phyloP scores from a whole-genome alignment of 2,113 vertebrate species.

The Loxodonta africana region DNA sequence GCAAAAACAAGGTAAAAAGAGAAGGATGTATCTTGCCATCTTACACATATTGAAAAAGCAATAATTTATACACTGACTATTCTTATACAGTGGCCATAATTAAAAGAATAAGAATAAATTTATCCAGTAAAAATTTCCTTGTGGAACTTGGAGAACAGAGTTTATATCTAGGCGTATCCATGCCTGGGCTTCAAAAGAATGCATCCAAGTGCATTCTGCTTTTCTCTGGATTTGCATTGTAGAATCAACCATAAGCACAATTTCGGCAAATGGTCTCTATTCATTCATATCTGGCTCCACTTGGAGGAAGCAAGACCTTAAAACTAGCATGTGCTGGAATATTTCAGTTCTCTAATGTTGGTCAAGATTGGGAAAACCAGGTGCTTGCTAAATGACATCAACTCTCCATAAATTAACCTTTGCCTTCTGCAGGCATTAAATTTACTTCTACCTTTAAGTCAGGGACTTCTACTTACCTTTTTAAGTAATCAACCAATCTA shows the following conservation, averaged over 20 bases:
- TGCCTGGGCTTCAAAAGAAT: not conserved
- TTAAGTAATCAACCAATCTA: constrained; percentile 6
- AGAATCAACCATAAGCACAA: not conserved
- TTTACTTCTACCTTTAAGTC: constrained; percentile 21
- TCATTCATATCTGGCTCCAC: not conserved
- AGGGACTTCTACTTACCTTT: constrained; percentile 8
- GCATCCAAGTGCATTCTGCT: not conserved
- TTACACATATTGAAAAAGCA: constrained; percentile 45
- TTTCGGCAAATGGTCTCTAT: not conserved
- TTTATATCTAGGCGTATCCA: not conserved
- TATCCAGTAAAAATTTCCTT: not conserved
- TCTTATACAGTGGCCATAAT: not conserved
- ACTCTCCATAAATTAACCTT: constrained; percentile 16
- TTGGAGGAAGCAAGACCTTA: constrained; percentile 19
- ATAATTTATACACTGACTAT: not conserved
- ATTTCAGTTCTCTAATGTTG: not conserved
- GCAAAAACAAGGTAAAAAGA: not conserved
- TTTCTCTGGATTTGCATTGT: not conserved
- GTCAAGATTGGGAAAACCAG: not conserved
- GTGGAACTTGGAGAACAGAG: not conserved
- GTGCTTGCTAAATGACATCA: not conserved
- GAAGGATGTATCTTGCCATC: not conserved
- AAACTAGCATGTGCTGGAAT: not conserved
- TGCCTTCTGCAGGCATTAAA: not conserved
- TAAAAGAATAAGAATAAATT: constrained; percentile 3